phyloP scores from a whole-genome alignment of 2,113 vertebrate species.

The Petrocephalus microphthalmus region DNA sequence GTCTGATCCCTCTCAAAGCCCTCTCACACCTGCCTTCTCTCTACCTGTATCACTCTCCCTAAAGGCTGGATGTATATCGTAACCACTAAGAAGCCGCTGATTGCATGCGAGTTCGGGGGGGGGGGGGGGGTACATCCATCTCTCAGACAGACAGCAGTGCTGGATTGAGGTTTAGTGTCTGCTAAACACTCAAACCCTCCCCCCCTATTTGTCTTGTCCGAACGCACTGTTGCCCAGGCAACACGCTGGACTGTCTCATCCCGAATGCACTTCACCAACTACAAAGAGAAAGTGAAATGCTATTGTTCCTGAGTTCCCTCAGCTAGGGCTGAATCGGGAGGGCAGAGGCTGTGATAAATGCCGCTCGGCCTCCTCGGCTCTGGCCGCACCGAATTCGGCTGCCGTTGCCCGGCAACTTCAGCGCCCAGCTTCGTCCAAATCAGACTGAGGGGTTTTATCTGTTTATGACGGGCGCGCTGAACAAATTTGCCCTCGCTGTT shows the following conservation, averaged over 20 bases:
- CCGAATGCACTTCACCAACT: background rate
- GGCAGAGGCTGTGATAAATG: background rate
- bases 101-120: too few species aligned
- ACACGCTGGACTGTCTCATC: background rate
- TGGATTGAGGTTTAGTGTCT: background rate
- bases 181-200: background rate
- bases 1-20: background rate
- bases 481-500: slow-evolving; percentile 16
- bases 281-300: background rate
- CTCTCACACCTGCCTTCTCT: background rate
- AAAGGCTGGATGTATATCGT: background rate
- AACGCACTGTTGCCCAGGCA: background rate
- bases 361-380: background rate
- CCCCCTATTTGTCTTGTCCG: background rate
- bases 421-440: background rate
- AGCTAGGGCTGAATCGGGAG: background rate
- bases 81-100: background rate
- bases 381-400: background rate
- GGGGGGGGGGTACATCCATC: too few species aligned
- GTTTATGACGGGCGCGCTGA: background rate
- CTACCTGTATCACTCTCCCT: background rate
- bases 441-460: background rate
- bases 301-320: background rate
- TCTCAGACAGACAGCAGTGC: background rate
- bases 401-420: background rate